These are phyloP conservation scores for Pedionomus torquatus DNA, from an alignment of 2,113 vertebrate species.

Conservation along the genomic window DNA sequence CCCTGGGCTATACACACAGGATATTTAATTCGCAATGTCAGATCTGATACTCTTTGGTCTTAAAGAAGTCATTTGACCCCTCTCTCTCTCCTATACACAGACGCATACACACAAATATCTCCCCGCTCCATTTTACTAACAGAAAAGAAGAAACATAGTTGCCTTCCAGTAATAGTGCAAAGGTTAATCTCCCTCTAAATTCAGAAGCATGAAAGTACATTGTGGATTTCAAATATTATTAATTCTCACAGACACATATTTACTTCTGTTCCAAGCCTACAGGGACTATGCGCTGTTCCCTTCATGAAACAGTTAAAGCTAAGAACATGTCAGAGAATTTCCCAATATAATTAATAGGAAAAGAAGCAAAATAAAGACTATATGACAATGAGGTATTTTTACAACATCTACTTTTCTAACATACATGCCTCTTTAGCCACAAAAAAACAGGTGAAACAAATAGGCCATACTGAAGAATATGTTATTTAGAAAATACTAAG, in stretches of 20 bases:
- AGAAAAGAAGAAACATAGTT: neutral
- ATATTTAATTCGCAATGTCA: neutral
- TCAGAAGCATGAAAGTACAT: neutral
- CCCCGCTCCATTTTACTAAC: neutral
- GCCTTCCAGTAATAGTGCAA: constrained; percentile 26
- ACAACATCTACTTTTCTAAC: neutral
- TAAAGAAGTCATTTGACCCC: neutral
- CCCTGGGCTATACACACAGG: neutral
- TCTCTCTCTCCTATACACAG: neutral
- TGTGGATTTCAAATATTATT: constrained; percentile 21
- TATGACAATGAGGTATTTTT: neutral
- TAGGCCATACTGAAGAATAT: neutral
- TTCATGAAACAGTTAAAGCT: neutral
- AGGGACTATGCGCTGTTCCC: neutral
- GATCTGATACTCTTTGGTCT: neutral
- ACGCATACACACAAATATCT: neutral
- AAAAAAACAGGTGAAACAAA: neutral
- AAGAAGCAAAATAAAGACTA: neutral
- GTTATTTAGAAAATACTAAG: neutral
- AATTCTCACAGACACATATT: constrained; percentile 9
- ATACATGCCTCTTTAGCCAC: neutral
- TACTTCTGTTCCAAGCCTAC: neutral
- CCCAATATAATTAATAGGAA: neutral
- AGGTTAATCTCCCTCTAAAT: constrained; percentile 15
- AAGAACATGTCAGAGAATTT: neutral